A percentile compares a stretch with the other conserved stretches of the same genome.
Evolutionary conservation across 2,888 invertebrate species (phyloP).

Genomic region (Cephus sareptanus): DNA sequence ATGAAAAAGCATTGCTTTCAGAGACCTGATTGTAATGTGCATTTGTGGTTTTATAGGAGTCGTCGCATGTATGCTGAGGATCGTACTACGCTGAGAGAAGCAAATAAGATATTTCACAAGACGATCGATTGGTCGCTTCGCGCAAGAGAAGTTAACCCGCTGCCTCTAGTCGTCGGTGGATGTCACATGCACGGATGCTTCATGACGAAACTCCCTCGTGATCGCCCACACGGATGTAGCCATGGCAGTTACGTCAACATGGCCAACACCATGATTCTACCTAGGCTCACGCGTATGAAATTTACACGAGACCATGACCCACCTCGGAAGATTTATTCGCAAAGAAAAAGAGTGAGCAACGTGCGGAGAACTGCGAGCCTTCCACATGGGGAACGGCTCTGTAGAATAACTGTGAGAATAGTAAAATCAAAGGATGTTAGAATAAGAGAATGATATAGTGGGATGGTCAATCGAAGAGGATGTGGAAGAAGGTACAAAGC

Average conservation of each 20-base stretch:
- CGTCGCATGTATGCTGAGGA: not conserved
- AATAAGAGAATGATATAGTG: not conserved
- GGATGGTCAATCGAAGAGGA: not conserved
- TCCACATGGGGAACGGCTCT: not conserved
- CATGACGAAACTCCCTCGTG: conserved; percentile 30
- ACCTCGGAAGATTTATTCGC: conserved; percentile 24
- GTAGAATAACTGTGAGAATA: not conserved
- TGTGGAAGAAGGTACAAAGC: not conserved
- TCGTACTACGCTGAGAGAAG: not conserved
- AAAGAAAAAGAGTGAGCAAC: not conserved
- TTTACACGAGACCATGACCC: conserved; percentile 42
- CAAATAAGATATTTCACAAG: conserved; percentile 1
- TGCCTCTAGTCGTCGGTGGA: not conserved
- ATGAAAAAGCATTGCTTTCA: not conserved
- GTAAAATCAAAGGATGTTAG: not conserved
- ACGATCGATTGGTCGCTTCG: not conserved
- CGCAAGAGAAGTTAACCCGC: not conserved
- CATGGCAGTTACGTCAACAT: conserved; percentile 3
- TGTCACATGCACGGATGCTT: conserved; percentile 11
- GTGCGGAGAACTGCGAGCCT: not conserved
- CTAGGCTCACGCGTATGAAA: conserved; percentile 38
- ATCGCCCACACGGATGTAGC: conserved; percentile 33
- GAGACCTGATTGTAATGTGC: not conserved
- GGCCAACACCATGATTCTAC: not conserved
- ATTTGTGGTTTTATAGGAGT: not conserved